Conservation (phyloP, 2,113 vertebrate genomes). For the Rhinopomastus cyanomelas region DNA sequence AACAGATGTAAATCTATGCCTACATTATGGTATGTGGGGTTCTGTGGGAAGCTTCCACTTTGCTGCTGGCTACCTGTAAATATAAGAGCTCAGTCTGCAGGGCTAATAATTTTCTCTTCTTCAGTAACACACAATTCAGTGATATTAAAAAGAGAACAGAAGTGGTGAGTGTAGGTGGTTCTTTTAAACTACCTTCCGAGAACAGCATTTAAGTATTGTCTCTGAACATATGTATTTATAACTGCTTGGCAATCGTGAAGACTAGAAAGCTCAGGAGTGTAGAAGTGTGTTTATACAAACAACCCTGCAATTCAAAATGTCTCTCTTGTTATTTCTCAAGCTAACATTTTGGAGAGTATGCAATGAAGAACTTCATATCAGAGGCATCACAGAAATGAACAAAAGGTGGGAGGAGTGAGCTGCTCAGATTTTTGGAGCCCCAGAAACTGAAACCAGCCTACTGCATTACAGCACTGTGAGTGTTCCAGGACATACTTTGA, state of each 20-base stretch:
- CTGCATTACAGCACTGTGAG: neutral
- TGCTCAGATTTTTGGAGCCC: neutral
- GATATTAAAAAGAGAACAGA: conserved; percentile 9
- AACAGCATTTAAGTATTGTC: neutral
- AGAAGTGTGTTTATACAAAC: neutral
- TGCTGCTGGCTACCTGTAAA: conserved; percentile 10
- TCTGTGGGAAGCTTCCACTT: conserved; percentile 11
- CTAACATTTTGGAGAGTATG: neutral
- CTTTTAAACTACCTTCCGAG: neutral
- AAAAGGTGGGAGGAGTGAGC: neutral
- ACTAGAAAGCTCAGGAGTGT: neutral
- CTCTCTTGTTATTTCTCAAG: neutral
- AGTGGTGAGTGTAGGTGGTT: conserved; percentile 11
- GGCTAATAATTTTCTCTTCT: neutral
- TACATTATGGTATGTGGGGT: neutral
- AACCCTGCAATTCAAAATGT: neutral
- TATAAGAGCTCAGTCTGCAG: neutral
- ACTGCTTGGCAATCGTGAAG: neutral
- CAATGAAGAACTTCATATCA: neutral
- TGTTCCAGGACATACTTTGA: neutral
- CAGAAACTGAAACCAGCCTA: neutral
- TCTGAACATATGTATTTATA: conserved; percentile 1
- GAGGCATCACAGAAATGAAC: neutral
- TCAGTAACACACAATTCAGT: neutral
- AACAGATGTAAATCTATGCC: neutral